Conservation (phyloP, 2,888 invertebrate genomes). For the Gortyna flavago region DNA sequence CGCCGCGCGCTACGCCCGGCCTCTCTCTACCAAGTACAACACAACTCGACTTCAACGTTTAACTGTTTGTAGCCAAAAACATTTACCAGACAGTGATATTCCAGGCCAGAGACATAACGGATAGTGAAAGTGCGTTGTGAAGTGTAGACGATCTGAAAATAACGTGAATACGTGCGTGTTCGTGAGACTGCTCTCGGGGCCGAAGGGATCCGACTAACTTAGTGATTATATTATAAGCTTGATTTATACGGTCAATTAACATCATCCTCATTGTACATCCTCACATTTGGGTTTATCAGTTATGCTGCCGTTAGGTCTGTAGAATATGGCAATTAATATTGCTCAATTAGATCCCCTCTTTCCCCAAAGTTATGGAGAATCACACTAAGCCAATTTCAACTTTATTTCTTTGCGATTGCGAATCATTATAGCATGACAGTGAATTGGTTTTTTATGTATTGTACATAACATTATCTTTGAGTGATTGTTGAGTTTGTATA, state of each 20-base stretch:
- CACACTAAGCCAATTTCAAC: slow-evolving; percentile 32
- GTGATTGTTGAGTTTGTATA: slow-evolving; percentile 65
- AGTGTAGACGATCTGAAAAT: slow-evolving; percentile 65
- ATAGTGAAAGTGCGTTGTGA: slow-evolving; percentile 63
- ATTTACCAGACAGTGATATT: slow-evolving; percentile 66
- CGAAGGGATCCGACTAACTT: slow-evolving; percentile 47
- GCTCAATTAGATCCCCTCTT: slow-evolving; percentile 56
- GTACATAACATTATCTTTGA: slow-evolving; percentile 42
- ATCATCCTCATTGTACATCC: slow-evolving; percentile 58
- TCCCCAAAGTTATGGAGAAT: slow-evolving; percentile 30
- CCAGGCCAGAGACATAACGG: slow-evolving; percentile 66
- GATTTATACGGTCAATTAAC: slow-evolving; percentile 63
- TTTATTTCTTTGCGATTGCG: slow-evolving; percentile 19
- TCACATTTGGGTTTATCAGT: slow-evolving; percentile 53
- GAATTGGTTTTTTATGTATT: slow-evolving; percentile 31
- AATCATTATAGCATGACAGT: slow-evolving; percentile 17
- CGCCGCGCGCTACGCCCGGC: slow-evolving; percentile 81
- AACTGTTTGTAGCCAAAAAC: slow-evolving; percentile 57
- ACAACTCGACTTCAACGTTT: slow-evolving; percentile 9
- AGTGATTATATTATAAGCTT: slow-evolving; percentile 46
- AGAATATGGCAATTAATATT: slow-evolving; percentile 53
- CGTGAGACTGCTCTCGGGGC: slow-evolving; percentile 54
- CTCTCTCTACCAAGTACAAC: slow-evolving; percentile 74
- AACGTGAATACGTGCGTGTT: slow-evolving; percentile 57
- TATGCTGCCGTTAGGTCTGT: slow-evolving; percentile 49